A percentile compares a stretch with the other conserved stretches of the same genome.
phyloP scores from a whole-genome alignment of 2,113 vertebrate species.

The Sula dactylatra region DNA sequence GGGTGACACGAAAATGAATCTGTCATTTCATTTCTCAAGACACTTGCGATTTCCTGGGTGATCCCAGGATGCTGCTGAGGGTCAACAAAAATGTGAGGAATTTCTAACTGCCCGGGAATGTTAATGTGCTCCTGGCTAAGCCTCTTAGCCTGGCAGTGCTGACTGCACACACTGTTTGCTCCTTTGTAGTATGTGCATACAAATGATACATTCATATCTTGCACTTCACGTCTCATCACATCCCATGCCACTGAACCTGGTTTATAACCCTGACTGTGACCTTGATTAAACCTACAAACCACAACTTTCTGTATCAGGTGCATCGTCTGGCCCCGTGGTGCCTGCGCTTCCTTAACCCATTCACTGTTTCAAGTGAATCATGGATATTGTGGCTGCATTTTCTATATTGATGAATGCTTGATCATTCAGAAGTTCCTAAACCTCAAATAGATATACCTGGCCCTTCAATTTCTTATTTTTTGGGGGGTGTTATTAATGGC shows the following conservation, averaged over 20 bases:
- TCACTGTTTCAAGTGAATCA: not conserved
- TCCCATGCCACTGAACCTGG: not conserved
- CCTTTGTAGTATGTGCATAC: not conserved
- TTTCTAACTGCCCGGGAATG: conserved; percentile 33
- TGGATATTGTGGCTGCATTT: not conserved
- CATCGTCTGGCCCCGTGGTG: accelerated
- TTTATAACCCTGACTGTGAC: not conserved
- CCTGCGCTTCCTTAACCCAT: not conserved
- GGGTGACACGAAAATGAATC: not conserved
- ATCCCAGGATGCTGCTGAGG: conserved; percentile 17
- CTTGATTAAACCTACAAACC: not conserved
- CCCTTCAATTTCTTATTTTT: not conserved
- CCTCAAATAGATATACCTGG: not conserved
- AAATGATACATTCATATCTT: not conserved
- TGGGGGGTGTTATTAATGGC: not conserved
- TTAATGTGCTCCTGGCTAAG: conserved; percentile 61
- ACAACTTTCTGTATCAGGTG: not conserved
- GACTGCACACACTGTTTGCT: not conserved
- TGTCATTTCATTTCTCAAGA: not conserved
- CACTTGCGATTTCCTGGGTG: conserved; percentile 20
- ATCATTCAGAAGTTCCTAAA: not conserved
- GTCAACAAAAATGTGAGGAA: conserved; percentile 38
- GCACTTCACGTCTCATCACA: not conserved
- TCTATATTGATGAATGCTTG: not conserved
- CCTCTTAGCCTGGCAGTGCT: not conserved